These are phyloP conservation scores for Conger conger DNA, from an alignment of 2,113 vertebrate genomes.

Conservation along the genomic window DNA sequence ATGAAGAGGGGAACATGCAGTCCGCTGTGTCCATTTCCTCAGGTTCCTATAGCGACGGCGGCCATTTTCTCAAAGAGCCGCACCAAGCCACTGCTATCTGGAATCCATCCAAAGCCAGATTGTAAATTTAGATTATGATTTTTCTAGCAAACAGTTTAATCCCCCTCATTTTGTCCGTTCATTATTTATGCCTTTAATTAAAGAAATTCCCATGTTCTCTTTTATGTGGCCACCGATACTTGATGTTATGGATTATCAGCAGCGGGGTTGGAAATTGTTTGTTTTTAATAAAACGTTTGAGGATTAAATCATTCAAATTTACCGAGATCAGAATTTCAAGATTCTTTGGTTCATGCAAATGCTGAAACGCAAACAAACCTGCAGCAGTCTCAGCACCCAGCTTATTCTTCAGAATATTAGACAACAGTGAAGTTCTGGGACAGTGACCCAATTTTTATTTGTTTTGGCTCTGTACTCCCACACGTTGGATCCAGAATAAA, in stretches of 20 bases:
- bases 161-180: constrained; percentile 66
- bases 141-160: constrained; percentile 70
- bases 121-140: constrained; percentile 59
- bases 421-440: constrained; percentile 44
- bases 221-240: constrained; percentile 73
- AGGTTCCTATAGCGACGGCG: not conserved
- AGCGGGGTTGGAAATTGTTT: constrained; percentile 68
- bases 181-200: constrained; percentile 74
- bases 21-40: not conserved
- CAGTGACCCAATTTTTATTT: too few relatives aligned
- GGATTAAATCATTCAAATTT: constrained; percentile 71
- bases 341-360: constrained; percentile 53
- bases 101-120: constrained; percentile 60
- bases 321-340: constrained; percentile 64
- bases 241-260: constrained; percentile 69
- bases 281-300: constrained; percentile 74
- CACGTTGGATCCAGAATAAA: too few relatives aligned
- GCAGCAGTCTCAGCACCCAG: constrained; percentile 61
- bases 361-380: constrained; percentile 64
- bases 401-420: constrained; percentile 68
- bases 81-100: constrained; percentile 59
- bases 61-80: constrained; percentile 49
- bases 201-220: constrained; percentile 63
- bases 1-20: constrained; percentile 12
- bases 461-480: too few relatives aligned